A percentile compares a stretch with the other conserved stretches of the same genome.
phyloP scores from a whole-genome alignment of 2,113 vertebrate genomes.

The Sapayoa aenigma region DNA sequence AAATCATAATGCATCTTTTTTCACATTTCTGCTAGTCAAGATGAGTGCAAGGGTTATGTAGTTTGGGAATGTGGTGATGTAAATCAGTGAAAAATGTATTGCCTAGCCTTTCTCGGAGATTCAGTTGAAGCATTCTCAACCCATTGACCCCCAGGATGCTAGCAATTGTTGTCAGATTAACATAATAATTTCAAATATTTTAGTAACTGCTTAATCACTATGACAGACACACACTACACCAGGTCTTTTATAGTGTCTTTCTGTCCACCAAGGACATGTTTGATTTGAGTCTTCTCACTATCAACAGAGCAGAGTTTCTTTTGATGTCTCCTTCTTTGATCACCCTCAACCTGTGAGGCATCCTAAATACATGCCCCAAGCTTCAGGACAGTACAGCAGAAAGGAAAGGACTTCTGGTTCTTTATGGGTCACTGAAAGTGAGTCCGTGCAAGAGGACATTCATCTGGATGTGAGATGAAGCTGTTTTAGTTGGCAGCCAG shows the following conservation, averaged over 20 bases:
- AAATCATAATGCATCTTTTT: background rate
- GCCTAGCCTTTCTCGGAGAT: background rate
- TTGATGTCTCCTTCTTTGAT: background rate
- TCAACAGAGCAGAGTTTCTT: background rate
- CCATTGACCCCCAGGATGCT: background rate
- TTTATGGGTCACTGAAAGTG: background rate
- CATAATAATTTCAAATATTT: background rate
- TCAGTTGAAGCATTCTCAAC: background rate
- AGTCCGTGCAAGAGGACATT: background rate
- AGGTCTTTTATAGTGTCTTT: background rate
- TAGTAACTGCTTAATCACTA: background rate
- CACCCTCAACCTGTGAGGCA: accelerated
- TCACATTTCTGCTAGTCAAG: background rate
- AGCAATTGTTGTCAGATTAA: background rate
- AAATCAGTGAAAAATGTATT: background rate
- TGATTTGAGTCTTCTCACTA: background rate
- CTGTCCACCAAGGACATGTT: background rate
- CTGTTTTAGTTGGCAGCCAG: background rate
- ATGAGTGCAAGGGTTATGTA: background rate
- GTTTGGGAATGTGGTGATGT: background rate
- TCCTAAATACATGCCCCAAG: background rate
- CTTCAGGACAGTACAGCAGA: background rate
- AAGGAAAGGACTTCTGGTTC: background rate
- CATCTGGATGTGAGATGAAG: background rate
- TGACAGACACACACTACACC: background rate